Conservation (phyloP, 1,140 invertebrate species). For the Sminthurides bifidus region DNA sequence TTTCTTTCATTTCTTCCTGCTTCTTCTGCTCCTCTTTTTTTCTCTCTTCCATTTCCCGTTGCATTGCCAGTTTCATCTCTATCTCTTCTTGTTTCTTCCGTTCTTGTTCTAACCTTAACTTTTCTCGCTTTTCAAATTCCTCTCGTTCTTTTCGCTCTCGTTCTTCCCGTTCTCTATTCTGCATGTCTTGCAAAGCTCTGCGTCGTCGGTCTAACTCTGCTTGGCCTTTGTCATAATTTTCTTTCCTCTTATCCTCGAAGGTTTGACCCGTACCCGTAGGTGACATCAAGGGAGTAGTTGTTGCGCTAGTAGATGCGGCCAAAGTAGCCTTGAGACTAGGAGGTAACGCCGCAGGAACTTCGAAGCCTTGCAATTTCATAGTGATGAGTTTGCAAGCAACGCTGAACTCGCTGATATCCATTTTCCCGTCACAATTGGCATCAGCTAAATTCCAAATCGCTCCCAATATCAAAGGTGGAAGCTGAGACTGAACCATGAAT, state of each 20-base stretch:
- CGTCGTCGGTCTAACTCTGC: constrained; percentile 87
- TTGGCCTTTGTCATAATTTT: constrained; percentile 96
- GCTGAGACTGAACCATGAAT: constrained; percentile 82
- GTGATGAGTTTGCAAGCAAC: constrained; percentile 96
- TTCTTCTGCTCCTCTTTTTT: constrained; percentile 58
- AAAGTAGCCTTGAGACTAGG: constrained; percentile 44
- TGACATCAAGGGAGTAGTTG: constrained; percentile 18
- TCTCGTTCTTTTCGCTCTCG: constrained; percentile 82
- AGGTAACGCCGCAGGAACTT: constrained; percentile 74
- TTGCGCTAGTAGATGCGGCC: constrained; percentile 9
- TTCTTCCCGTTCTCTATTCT: constrained; percentile 81
- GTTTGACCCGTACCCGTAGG: constrained; percentile 44
- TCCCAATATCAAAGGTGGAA: constrained; percentile 73
- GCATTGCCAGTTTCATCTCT: constrained; percentile 65
- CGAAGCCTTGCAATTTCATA: constrained; percentile 78
- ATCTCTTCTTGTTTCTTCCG: constrained; percentile 52
- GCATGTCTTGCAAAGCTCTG: constrained; percentile 70
- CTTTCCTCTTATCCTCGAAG: constrained; percentile 92
- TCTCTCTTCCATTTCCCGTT: constrained; percentile 64
- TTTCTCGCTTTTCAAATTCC: constrained; percentile 69
- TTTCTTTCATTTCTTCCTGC: constrained; percentile 64
- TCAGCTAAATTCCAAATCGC: constrained; percentile 75
- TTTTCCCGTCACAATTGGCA: constrained; percentile 88
- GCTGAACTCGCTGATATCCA: constrained; percentile 92
- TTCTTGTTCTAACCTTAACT: constrained; percentile 46